A percentile compares a stretch with the other conserved stretches of the same genome.
phyloP scores from a whole-genome alignment of 2,888 invertebrate species.

The Pogonocherus hispidulus region DNA sequence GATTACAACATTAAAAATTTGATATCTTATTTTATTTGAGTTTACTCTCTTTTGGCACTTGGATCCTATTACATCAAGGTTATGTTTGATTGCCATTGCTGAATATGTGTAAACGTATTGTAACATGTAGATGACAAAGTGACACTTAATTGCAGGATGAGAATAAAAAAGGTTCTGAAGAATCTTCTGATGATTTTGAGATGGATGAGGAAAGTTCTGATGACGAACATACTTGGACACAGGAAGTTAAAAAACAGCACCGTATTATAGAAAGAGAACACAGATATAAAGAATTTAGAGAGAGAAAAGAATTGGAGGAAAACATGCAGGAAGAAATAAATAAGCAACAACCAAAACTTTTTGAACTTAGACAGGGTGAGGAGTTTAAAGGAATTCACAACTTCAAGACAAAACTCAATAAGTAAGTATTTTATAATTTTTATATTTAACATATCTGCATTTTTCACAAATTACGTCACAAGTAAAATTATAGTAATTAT shows the following conservation, averaged over 20 bases:
- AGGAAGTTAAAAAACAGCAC: constrained; percentile 85
- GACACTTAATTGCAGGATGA: constrained; percentile 58
- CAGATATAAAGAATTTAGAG: constrained; percentile 64
- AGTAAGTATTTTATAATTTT: constrained; percentile 65
- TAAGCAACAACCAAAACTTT: constrained; percentile 72
- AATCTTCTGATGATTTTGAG: constrained; percentile 57
- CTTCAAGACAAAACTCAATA: constrained; percentile 71
- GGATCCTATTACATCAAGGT: too few relatives aligned
- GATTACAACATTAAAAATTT: too few relatives aligned
- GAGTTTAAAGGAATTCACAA: constrained; percentile 73
- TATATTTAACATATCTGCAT: too few relatives aligned
- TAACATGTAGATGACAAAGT: too few relatives aligned
- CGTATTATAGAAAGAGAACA: constrained; percentile 74
- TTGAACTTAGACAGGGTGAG: constrained; percentile 74
- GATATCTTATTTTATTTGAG: too few relatives aligned
- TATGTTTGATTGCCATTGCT: too few relatives aligned
- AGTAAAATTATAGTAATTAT: too few relatives aligned
- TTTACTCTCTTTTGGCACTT: too few relatives aligned
- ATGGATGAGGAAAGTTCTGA: constrained; percentile 75
- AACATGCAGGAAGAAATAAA: constrained; percentile 59
- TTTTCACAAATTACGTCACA: too few relatives aligned
- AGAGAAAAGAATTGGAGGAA: constrained; percentile 42
- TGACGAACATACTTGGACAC: constrained; percentile 84
- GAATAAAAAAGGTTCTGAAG: constrained; percentile 68
- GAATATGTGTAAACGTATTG: too few relatives aligned